Evolutionary conservation across 2,113 vertebrate species (phyloP).

Genomic region (Chloropsis hardwickii): DNA sequence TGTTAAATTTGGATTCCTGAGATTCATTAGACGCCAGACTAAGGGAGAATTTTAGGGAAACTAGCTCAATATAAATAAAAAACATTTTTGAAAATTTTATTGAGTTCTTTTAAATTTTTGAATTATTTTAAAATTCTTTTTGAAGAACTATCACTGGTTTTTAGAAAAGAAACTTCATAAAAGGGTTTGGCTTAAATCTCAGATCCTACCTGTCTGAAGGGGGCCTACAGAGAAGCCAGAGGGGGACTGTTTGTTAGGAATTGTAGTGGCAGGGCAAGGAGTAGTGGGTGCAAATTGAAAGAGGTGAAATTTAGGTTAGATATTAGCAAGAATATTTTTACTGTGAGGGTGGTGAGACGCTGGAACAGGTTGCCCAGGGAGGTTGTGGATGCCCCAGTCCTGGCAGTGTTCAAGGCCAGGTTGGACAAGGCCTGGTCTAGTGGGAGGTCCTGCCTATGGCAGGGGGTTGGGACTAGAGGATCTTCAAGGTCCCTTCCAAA

Average conservation of each 20-base stretch:
- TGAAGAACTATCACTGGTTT: neutral
- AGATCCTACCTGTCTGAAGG: neutral
- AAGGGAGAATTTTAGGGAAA: neutral
- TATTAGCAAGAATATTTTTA: neutral
- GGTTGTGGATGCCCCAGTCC: neutral
- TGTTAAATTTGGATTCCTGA: neutral
- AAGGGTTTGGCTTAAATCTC: neutral
- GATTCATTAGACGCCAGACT: neutral
- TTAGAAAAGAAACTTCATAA: neutral
- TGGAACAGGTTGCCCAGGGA: neutral
- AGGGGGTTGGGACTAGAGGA: too few relatives aligned
- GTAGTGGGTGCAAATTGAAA: neutral
- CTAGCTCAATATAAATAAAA: neutral
- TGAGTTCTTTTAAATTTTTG: neutral
- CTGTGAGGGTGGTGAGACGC: fast-evolving
- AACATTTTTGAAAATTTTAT: too few relatives aligned
- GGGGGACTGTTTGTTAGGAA: neutral
- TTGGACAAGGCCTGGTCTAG: neutral
- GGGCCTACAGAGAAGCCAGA: neutral
- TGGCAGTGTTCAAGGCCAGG: neutral
- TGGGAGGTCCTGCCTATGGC: neutral
- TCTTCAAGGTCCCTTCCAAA: neutral
- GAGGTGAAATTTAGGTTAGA: neutral
- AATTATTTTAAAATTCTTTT: neutral
- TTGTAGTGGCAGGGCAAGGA: neutral